phyloP scores from a whole-genome alignment of 2,888 invertebrate species.

The Falcaria lacertinaria region DNA sequence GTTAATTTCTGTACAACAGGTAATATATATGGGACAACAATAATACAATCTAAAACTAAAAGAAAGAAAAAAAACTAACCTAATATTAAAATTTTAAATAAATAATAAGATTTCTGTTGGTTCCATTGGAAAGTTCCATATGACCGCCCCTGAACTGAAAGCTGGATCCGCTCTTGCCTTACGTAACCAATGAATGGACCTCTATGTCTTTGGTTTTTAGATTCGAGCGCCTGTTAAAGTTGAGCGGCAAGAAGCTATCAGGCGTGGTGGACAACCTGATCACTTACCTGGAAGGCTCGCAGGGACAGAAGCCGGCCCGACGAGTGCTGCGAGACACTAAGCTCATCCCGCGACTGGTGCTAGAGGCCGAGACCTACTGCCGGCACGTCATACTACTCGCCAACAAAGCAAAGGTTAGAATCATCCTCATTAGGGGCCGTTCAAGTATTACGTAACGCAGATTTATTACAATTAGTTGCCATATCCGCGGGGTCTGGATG shows the following conservation, averaged over 20 bases:
- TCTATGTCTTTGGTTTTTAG: constrained; percentile 37
- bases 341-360: constrained; percentile 82
- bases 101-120: too few species aligned
- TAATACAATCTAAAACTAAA: too few species aligned
- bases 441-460: too few species aligned
- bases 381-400: constrained; percentile 79
- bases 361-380: constrained; percentile 82
- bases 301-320: constrained; percentile 47
- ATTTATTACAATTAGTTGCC: too few species aligned
- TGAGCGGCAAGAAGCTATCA: constrained; percentile 80
- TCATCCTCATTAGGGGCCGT: too few species aligned
- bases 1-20: too few species aligned
- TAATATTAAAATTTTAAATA: too few species aligned
- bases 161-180: background rate
- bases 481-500: too few species aligned
- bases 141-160: too few species aligned
- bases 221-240: constrained; percentile 76
- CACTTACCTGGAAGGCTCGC: constrained; percentile 76
- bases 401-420: constrained; percentile 77
- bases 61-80: too few species aligned
- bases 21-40: too few species aligned
- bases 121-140: too few species aligned
- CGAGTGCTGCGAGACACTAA: constrained; percentile 81
- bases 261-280: constrained; percentile 78
- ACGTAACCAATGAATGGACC: background rate